Evolutionary conservation across 2,888 invertebrate species (phyloP).

Genomic region (Tipula confusa): DNA sequence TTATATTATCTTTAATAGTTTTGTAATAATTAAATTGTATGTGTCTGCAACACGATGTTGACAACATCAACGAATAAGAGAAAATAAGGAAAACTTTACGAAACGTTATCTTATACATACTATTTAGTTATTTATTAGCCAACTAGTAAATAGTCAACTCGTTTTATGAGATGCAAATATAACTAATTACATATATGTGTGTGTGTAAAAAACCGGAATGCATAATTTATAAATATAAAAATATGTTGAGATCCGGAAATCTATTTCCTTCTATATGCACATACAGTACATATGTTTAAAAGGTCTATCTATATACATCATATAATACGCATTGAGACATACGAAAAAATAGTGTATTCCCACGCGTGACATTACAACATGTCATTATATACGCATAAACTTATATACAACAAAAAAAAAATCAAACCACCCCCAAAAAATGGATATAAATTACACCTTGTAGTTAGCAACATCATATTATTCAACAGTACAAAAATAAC

Average conservation of each 20-base stretch:
- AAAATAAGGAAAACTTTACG: not conserved
- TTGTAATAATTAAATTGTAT: not conserved
- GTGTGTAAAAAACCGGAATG: not conserved
- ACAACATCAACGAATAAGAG: not conserved
- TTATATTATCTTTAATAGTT: not conserved
- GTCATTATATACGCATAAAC: not conserved
- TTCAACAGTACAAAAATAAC: not conserved
- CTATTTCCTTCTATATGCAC: not conserved
- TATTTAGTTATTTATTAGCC: not conserved
- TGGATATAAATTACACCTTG: not conserved
- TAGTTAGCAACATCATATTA: not conserved
- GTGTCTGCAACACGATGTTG: not conserved
- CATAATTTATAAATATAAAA: not conserved
- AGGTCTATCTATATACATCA: not conserved
- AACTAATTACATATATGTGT: not conserved
- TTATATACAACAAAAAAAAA: not conserved
- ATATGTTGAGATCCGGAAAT: not conserved
- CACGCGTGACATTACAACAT: not conserved
- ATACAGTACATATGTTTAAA: not conserved
- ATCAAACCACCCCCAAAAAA: not conserved
- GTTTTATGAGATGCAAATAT: not conserved
- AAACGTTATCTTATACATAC: not conserved
- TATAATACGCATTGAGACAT: not conserved
- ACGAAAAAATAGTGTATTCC: not conserved
- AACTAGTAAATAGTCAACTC: not conserved